A percentile compares a stretch with the other conserved stretches of the same genome.
These are phyloP conservation scores for Malthinus seriepunctatus DNA, from an alignment of 2,888 invertebrate species.

Conservation along the genomic window DNA sequence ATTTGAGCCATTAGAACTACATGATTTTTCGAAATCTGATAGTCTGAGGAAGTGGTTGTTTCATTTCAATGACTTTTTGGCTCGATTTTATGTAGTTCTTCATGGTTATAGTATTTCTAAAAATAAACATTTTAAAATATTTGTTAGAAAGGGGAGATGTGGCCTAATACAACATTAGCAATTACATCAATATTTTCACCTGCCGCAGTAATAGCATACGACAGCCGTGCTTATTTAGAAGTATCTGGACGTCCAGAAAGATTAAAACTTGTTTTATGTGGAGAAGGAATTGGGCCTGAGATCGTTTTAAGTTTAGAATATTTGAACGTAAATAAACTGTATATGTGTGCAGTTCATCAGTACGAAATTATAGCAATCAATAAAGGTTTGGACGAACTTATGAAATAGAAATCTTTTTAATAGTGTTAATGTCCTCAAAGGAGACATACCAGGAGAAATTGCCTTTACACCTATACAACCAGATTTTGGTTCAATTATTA, in stretches of 20 bases:
- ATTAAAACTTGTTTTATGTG: constrained; percentile 58
- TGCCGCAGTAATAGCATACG: constrained; percentile 57
- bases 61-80: background rate
- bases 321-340: constrained; percentile 62
- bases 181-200: constrained; percentile 63
- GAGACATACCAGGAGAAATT: constrained; percentile 64
- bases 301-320: constrained; percentile 61
- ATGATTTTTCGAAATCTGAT: too few species aligned
- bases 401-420: too few species aligned
- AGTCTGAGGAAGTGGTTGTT: background rate
- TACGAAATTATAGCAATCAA: constrained; percentile 65
- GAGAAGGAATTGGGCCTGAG: constrained; percentile 62
- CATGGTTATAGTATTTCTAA: background rate
- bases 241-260: constrained; percentile 61
- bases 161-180: constrained; percentile 60
- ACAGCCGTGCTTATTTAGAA: constrained; percentile 61
- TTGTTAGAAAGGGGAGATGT: constrained; percentile 61
- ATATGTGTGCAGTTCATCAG: constrained; percentile 61
- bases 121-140: background rate
- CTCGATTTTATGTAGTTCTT: background rate
- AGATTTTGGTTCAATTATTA: constrained; percentile 62
- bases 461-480: constrained; percentile 54
- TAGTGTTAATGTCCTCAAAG: constrained; percentile 43
- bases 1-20: background rate
- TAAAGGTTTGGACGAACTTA: constrained; percentile 55